Evolutionary conservation across 2,797 vertebrate genomes (phyloP).

Genomic region (Paramormyrops hopkinsi): DNA sequence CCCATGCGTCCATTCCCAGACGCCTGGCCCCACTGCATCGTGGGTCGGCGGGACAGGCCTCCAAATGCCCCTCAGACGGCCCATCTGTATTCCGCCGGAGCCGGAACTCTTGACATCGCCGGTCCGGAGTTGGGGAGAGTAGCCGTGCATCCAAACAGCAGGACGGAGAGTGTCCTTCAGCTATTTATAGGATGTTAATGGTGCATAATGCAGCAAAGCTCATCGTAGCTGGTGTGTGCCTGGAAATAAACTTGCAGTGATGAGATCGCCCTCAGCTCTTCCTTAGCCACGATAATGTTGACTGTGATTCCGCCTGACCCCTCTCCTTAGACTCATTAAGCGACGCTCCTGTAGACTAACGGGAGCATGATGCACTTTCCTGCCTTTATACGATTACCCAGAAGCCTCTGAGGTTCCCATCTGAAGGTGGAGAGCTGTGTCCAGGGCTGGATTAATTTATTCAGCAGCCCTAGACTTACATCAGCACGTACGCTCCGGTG

Average conservation of each 20-base stretch:
- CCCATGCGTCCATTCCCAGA: not conserved
- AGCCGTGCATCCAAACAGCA: not conserved
- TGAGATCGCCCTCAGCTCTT: not conserved
- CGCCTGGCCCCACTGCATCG: not conserved
- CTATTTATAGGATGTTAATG: conserved; percentile 12
- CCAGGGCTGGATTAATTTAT: not conserved
- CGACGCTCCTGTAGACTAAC: not conserved
- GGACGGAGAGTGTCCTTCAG: not conserved
- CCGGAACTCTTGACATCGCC: not conserved
- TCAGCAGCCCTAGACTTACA: not conserved
- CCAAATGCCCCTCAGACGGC: not conserved
- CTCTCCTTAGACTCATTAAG: not conserved
- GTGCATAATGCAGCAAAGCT: not conserved
- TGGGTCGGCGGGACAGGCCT: not conserved
- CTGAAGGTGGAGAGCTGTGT: not conserved
- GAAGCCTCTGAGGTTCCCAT: not conserved
- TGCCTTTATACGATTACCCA: not conserved
- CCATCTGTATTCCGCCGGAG: not conserved
- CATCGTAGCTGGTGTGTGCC: not conserved
- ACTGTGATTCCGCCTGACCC: not conserved
- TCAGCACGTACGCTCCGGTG: not conserved
- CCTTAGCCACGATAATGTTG: not conserved
- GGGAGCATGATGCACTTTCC: not conserved
- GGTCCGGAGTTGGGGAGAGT: not conserved
- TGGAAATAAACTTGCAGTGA: not conserved